Evolutionary conservation across 2,888 invertebrate genomes (phyloP).

Genomic region (Mythimna impura): DNA sequence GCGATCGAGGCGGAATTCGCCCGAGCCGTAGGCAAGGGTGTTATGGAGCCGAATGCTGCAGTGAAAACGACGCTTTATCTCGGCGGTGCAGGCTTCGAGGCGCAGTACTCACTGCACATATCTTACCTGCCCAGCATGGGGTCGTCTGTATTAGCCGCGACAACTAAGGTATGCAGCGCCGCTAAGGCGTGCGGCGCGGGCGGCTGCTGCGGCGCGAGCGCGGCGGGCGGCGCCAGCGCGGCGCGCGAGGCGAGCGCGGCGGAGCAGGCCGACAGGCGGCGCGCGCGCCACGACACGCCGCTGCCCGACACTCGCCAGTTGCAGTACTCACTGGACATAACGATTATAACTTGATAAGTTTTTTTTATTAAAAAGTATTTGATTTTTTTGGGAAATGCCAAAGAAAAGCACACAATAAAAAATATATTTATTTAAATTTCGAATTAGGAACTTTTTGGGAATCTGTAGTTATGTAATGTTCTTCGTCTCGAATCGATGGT

Average conservation of each 20-base stretch:
- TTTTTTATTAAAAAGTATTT: too few relatives aligned
- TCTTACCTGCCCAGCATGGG: slow-evolving; percentile 92
- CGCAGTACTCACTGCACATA: slow-evolving; percentile 62
- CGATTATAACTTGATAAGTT: background rate
- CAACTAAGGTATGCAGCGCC: slow-evolving; percentile 72
- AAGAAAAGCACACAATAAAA: background rate
- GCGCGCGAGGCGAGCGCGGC: slow-evolving; percentile 79
- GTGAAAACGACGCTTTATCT: too few relatives aligned
- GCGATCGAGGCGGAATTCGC: too few relatives aligned
- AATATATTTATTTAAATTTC: too few relatives aligned
- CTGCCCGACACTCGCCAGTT: slow-evolving; percentile 92
- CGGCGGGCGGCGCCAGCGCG: slow-evolving; percentile 67
- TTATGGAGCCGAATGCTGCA: too few relatives aligned
- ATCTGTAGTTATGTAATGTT: too few relatives aligned
- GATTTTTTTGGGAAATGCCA: background rate
- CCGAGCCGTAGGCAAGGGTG: too few relatives aligned
- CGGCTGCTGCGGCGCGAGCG: slow-evolving; percentile 86
- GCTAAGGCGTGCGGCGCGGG: slow-evolving; percentile 71
- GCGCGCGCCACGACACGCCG: slow-evolving; percentile 92
- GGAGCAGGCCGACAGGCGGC: slow-evolving; percentile 90
- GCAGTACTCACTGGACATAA: slow-evolving; percentile 93
- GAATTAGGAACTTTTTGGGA: too few relatives aligned
- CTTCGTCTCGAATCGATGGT: too few relatives aligned
- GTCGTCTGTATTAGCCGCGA: slow-evolving; percentile 79
- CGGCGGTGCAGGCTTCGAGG: slow-evolving; percentile 3